Base-by-base conservation (phyloP, 1,140 invertebrate genomes). In the Euwallacea similis region DNA sequence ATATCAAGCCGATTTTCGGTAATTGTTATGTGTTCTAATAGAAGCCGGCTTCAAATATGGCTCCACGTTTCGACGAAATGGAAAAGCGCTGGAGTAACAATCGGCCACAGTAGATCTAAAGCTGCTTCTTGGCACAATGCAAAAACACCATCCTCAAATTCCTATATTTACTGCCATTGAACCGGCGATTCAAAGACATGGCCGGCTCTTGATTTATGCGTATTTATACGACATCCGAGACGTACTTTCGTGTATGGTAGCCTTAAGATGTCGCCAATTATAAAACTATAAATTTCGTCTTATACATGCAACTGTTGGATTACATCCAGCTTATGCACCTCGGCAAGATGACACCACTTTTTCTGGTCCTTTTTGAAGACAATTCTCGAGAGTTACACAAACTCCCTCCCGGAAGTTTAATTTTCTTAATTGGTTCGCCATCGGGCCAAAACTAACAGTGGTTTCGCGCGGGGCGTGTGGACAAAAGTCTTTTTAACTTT, bases 191-290 rank as follows among this genome's bases (percentile, higher is more conserved):
- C 50, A 53, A 53, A 53, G 50, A 15, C 50, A n/a, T 11, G 11
- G 11, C 8, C 11, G 50, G 11, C 21, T 53, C 15, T 41, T 58
- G 55, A 58, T 58, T 58, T 58, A 58, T 58, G 21, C 55, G 16
- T 58, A 10, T 53, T 53, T 53, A 53, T 53, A 53, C 11, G 50
- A 53, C 55, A 16, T 41, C 10, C 13, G 21, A 15, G 50, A 53
- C 50, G 50, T 53, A 33, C 53, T 55, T 55, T 55, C 13, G 33
- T 59, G 56, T 59, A 10, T 16, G 56, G 16, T 42, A 41, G 16
- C 42, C 56, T 59, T 59, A 42, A 59, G 56, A 59, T 59, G 56
- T 63, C 16, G 61, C 61, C 61, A 63, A 63, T 63, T 63, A 63
- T 63, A 63, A 63, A 63, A 63, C 61, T 41, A 47, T 63, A 63